Evolutionary conservation across 2,113 vertebrate species (phyloP).

Genomic region (Macquaria australasica): DNA sequence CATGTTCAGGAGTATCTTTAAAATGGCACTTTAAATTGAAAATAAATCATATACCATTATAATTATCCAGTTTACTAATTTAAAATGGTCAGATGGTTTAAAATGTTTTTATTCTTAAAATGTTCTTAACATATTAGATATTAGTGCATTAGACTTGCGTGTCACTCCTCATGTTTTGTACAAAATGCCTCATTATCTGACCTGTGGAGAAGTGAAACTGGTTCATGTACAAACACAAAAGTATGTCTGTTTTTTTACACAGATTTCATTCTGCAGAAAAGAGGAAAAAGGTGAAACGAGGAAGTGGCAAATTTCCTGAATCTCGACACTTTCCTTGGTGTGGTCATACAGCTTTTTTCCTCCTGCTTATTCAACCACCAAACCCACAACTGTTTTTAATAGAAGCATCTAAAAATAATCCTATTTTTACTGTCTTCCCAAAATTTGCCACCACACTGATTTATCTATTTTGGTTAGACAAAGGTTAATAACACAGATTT

Average conservation of each 20-base stretch:
- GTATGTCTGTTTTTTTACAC: not conserved
- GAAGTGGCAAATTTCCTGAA: conserved; percentile 40
- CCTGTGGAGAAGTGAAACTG: not conserved
- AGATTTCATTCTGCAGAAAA: conserved; percentile 5
- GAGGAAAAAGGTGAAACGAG: conserved; percentile 24
- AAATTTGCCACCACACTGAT: too few relatives aligned
- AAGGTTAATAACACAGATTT: not conserved
- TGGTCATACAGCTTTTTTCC: not conserved
- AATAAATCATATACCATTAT: not conserved
- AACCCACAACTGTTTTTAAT: not conserved
- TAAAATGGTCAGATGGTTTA: too few relatives aligned
- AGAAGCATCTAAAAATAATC: not conserved
- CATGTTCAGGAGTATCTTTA: not conserved
- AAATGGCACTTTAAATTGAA: not conserved
- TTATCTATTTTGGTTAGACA: not conserved
- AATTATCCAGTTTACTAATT: not conserved
- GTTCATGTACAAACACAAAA: not conserved
- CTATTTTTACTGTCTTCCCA: not conserved
- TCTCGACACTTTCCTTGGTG: conserved; percentile 9
- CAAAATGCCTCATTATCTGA: too few relatives aligned
- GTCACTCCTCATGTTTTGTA: too few relatives aligned
- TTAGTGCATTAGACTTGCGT: not conserved
- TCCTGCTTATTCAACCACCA: not conserved
- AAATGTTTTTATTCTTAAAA: not conserved
- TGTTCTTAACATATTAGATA: too few relatives aligned